These are phyloP conservation scores for Anguilla obscura DNA, from an alignment of 2,797 vertebrate genomes.

Conservation along the genomic window DNA sequence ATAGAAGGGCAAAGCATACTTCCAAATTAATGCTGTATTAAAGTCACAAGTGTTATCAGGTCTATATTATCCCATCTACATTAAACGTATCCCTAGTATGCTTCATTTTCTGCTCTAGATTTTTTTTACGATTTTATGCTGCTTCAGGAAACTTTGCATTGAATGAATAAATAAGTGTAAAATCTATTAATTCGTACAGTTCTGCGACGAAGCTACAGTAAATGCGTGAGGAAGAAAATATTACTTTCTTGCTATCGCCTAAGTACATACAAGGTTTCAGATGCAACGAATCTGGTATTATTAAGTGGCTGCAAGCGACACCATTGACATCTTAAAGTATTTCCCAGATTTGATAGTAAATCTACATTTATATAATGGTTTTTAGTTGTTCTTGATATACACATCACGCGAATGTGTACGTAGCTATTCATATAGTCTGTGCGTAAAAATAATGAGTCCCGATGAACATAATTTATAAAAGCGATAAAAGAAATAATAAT, in stretches of 20 bases:
- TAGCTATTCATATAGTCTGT: not conserved
- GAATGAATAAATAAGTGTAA: not conserved
- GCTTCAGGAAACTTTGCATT: not conserved
- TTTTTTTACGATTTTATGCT: not conserved
- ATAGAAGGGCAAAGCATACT: too few species aligned
- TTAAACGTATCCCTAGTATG: not conserved
- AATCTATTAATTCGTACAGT: not conserved
- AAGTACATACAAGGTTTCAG: not conserved
- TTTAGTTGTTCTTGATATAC: not conserved
- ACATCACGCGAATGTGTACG: not conserved
- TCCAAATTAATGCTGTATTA: not conserved
- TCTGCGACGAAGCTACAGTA: not conserved
- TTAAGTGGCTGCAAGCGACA: not conserved
- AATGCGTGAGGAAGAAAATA: not conserved
- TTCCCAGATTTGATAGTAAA: not conserved
- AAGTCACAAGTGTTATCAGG: not conserved
- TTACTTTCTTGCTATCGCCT: not conserved
- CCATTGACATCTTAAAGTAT: not conserved
- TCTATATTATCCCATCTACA: not conserved
- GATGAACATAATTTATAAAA: not conserved
- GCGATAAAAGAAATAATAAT: not conserved
- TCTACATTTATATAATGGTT: not conserved
- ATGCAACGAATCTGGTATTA: not conserved
- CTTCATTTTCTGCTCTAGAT: not conserved
- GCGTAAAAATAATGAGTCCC: conserved; percentile 1